A percentile compares a stretch with the other conserved stretches of the same genome.
Conservation (phyloP, 2,113 vertebrate species). For the Callaeas wilsoni region DNA sequence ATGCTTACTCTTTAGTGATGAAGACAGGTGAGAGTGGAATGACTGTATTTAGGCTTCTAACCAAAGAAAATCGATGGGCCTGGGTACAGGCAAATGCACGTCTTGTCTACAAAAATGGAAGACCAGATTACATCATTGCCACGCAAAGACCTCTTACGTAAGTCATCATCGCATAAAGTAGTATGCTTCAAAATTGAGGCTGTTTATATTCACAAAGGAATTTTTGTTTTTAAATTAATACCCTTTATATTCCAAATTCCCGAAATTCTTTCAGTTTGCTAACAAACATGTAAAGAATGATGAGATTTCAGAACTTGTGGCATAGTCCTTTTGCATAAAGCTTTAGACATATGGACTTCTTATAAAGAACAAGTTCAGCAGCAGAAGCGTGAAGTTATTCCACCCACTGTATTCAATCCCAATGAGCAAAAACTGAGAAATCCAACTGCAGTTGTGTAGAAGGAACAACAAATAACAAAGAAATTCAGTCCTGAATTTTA, state of each 20-base stretch:
- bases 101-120: constrained; percentile 84
- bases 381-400: not conserved
- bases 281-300: not conserved
- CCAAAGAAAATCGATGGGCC: constrained; percentile 80
- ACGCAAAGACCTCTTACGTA: constrained; percentile 83
- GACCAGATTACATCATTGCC: constrained; percentile 83
- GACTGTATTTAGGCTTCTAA: constrained; percentile 83
- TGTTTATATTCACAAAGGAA: not conserved
- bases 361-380: not conserved
- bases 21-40: constrained; percentile 86
- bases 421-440: not conserved
- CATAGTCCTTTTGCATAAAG: not conserved
- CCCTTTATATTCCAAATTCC: not conserved
- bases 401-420: not conserved
- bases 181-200: not conserved
- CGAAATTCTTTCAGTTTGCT: not conserved
- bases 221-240: not conserved
- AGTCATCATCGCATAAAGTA: not conserved
- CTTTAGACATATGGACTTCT: not conserved
- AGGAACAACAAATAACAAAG: not conserved
- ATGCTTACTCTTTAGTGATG: constrained; percentile 74
- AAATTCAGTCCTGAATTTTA: not conserved
- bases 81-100: constrained; percentile 86
- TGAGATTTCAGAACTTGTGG: not conserved
- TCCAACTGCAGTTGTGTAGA: not conserved